Base-by-base conservation (phyloP, 2,888 invertebrate species). In the Parochlus steinenii region DNA sequence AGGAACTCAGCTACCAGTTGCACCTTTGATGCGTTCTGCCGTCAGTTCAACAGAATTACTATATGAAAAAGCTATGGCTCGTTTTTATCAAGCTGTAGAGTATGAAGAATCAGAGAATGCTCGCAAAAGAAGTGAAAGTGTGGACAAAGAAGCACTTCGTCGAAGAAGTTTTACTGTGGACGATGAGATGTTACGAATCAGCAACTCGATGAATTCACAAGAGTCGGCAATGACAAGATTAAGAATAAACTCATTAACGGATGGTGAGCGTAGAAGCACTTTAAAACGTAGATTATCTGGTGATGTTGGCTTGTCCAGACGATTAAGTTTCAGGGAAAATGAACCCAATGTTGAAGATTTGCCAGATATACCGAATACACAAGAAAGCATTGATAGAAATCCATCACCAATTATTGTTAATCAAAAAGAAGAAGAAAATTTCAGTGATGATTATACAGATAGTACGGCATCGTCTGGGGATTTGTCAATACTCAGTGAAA, bases 1-100 rank as follows among this genome's bases (percentile, higher is more conserved):
- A 39, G 73, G 74, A 46, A 63, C 66, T 31, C 67, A 73, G 46
- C 64, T 71, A 29, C 66, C 70, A 15, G 60, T 64, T 16, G 60
- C 69, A 30, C 62, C 64, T 34, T 57, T 61, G 2, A 56, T 83
- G 22, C 68, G 79, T 18, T 68, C 73, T 45, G 77, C 81, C 1
- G 77, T 79, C 17, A 85, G 85, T 49, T 83, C 83, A 3, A 77
- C 81, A 0, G 85, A 85, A 51, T 62, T 86, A 5, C 64, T 86
- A 1, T 82, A 82, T 52, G 83, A 83, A 52, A 67, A 74, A 28
- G 78, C 81, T 8, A 80, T 85, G 77, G 77, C 76, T 6, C 64
- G 83, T 24, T 77, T 85, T 51, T 80, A 81, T 51, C 71, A 76
- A 53, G 82, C 78, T 7, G 72, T 77, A 3, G 75, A 74, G 37